Base-by-base conservation (phyloP, 2,888 invertebrate genomes). In the Theretra japonica region DNA sequence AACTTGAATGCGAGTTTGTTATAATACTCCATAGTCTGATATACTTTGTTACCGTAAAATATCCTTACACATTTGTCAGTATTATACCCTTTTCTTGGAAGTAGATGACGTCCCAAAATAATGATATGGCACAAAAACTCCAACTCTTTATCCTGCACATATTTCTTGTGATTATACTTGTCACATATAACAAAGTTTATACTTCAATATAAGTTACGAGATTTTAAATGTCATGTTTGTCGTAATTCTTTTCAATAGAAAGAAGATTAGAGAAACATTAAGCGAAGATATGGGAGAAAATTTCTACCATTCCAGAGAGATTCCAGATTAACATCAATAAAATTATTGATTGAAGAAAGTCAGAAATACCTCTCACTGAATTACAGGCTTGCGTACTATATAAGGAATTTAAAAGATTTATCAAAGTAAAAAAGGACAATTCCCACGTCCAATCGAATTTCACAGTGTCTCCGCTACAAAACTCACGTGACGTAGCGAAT, bases 1-100 rank as follows among this genome's bases (percentile, higher is more conserved):
- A 48, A 65, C 65, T 41, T 48, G 41, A 62, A 33, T 62, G 23
- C 23, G 23, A 48, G 41, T 65, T 65, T 21, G 62, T 62, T 62
- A 8, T 48, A 48, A 23, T 65, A 65, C 41, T 65, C n/a, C n/a
- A n/a, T n/a, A n/a, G n/a, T n/a, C 7, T 30, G 19, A 6, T 8
- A 33, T 33, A 41, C 41, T 65, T 65, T 65, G 65, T 65, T 23
- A 33, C 4, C 17, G 23, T 65, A 48, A 65, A 62, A 33, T 48
- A 25, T 48, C 23, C 65, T 48, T 48, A 65, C 7, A 48, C 48
- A 65, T 65, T 33, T 65, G 41, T 23, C 41, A 17, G 48, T 11
- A 62, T 30, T 17, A 28, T 62, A 33, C 11, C 23, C 41, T 4
- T 65, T 65, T 65, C 65, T 48, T 48, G 15, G 65, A 48, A 65